phyloP scores from a whole-genome alignment of 92 coral and sea anemone species.

The Anthopleura xanthogrammica region DNA sequence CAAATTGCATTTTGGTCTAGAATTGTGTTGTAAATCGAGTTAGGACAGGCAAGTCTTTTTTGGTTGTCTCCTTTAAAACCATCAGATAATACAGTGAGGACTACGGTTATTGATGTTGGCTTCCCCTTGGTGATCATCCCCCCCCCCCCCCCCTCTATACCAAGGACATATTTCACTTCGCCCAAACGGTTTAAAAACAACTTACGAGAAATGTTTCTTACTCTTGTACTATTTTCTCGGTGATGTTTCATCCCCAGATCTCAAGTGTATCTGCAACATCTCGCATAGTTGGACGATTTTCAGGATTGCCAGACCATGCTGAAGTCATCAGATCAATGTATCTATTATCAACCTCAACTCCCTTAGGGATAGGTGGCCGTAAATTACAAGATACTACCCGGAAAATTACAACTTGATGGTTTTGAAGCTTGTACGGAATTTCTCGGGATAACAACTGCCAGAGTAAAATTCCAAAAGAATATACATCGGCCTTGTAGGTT shows the following conservation, averaged over 20 bases:
- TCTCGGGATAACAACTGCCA: conserved; percentile 95
- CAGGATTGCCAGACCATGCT: conserved; percentile 77
- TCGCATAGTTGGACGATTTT: conserved; percentile 71
- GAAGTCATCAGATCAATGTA: conserved; percentile 86
- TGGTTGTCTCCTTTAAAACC: no score
- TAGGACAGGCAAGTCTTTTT: no score
- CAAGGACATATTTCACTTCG: no score
- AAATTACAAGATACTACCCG: conserved; percentile 85
- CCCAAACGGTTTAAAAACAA: no score
- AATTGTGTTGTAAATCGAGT: no score
- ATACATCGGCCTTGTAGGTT: conserved; percentile 85
- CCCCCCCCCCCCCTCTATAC: no score
- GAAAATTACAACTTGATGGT: conserved; percentile 91
- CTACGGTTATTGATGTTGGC: no score
- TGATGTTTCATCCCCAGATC: conserved; percentile 35
- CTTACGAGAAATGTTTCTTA: no score
- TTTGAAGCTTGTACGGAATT: conserved; percentile 78
- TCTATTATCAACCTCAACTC: conserved; percentile 75
- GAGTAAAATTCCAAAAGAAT: conserved; percentile 75
- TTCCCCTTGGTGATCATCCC: no score
- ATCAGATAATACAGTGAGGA: no score
- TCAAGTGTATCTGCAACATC: conserved; percentile 36
- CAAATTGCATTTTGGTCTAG: no score
- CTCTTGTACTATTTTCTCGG: no score
- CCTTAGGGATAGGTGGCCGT: conserved; percentile 78